These are phyloP conservation scores for Dynastes hyllus DNA, from an alignment of 2,888 invertebrate genomes.

Conservation along the genomic window DNA sequence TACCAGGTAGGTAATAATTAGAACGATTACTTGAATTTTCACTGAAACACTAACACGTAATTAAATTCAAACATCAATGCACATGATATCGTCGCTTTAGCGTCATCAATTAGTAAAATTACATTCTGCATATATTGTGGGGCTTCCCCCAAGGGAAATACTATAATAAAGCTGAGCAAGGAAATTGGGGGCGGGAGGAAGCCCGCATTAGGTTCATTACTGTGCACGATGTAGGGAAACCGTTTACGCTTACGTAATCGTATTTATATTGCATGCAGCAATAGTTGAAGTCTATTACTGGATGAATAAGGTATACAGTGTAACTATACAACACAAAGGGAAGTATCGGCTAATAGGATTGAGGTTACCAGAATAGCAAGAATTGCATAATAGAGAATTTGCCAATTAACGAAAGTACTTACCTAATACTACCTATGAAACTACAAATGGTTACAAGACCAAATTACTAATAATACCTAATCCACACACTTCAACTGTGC, in stretches of 20 bases:
- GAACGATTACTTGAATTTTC: constrained; percentile 1
- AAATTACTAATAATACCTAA: too few species aligned
- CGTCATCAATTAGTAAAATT: constrained; percentile 26
- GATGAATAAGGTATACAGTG: neutral
- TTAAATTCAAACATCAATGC: constrained; percentile 12
- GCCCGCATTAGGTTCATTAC: constrained; percentile 12
- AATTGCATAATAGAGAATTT: neutral
- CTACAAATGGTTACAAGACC: too few species aligned
- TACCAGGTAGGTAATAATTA: neutral
- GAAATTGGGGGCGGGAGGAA: neutral
- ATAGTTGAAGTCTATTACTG: constrained; percentile 11
- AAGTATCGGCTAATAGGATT: neutral
- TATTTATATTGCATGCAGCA: constrained; percentile 6
- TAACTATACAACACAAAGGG: neutral
- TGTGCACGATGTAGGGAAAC: constrained; percentile 9
- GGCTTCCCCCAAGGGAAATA: constrained; percentile 24
- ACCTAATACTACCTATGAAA: too few species aligned
- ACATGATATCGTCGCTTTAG: constrained; percentile 1
- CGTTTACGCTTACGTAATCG: constrained; percentile 33
- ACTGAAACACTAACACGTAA: neutral
- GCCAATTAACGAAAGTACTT: too few species aligned
- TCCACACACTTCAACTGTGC: too few species aligned
- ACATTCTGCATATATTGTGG: constrained; percentile 18
- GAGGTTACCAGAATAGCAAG: neutral
- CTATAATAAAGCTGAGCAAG: constrained; percentile 17